Evolutionary conservation across 2,113 vertebrate genomes (phyloP).

Genomic region (Ceyx melanurus): DNA sequence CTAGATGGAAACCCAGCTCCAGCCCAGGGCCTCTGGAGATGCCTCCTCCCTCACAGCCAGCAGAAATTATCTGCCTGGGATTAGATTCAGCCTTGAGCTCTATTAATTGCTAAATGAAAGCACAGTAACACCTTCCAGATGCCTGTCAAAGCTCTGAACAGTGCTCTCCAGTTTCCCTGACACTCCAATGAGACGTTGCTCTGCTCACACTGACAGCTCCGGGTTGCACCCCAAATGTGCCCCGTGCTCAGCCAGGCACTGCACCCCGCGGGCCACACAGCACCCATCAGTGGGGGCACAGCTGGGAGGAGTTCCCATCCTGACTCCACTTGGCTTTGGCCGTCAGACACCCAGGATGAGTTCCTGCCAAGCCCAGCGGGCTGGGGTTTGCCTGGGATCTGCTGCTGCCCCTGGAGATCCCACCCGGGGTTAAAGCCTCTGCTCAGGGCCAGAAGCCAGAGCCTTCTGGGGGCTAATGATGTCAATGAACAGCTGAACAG

Average conservation of each 20-base stretch:
- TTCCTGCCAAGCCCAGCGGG: fast-evolving
- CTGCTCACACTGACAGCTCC: not conserved
- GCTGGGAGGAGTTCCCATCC: fast-evolving
- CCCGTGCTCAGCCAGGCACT: not conserved
- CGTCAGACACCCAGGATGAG: fast-evolving
- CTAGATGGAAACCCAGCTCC: not conserved
- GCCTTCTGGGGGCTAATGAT: not conserved
- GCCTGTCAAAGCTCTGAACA: not conserved
- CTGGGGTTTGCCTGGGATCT: not conserved
- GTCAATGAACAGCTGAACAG: not conserved
- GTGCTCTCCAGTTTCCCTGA: not conserved
- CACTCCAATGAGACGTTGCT: not conserved
- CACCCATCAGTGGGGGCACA: not conserved
- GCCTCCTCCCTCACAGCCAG: not conserved
- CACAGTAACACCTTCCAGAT: not conserved
- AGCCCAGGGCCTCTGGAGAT: fast-evolving
- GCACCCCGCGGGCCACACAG: not conserved
- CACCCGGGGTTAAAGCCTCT: not conserved
- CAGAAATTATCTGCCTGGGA: not conserved
- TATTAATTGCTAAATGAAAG: not conserved
- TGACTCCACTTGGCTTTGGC: not conserved
- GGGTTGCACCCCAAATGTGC: not conserved
- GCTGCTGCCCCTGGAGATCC: not conserved
- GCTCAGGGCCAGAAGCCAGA: not conserved
- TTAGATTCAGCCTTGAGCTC: not conserved